Evolutionary conservation across 1,140 invertebrate species (phyloP), one percentile per base, ranked within the genome.

Genomic region (Aphelenchoides avenae): DNA sequence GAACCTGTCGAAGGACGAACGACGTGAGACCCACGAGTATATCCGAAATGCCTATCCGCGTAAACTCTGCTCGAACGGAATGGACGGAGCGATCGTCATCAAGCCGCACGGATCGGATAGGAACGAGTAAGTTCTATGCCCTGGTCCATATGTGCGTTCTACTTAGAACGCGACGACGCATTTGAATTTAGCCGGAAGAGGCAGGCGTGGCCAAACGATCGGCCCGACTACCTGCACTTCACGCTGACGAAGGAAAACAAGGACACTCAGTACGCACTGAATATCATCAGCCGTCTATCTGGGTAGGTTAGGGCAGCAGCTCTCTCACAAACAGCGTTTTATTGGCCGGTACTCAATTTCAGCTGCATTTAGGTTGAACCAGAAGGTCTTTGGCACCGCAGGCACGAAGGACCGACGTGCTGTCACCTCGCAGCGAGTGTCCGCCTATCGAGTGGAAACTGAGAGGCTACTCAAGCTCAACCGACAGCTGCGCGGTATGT

Each of bases 401-500:
- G 94, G 94, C 2, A 91, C 88, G 0, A 98, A 99, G 81, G 94
- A 98, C 77, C 86, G 86, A 58, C 83, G 92, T 63, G 91, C 85
- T 0, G 89, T 89, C 77, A 95, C 93, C 0, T 85, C 86, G 27
- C 94, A 99, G 76, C 85, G 86, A 80, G 84, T 94, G 50, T 87
- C 86, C 71, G 80, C 87, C 5, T 85, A 84, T 63, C 86, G 84
- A 72, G 80, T 87, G 24, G 63, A 61, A 22, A 31, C 65, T 5
- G 56, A 72, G 5, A 64, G 57, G n/a, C 36, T 79, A 20, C 30
- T 58, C 7, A 30, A 30, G 26, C 26, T 63, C 29, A 61, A 59
- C 13, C 29, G 37, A 18, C 39, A 29, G 9, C 44, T 75, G 9
- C 59, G 64, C 20, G 61, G 53, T 7, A 70, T 78, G 15, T 52